These are phyloP conservation scores for Choloepus didactylus DNA, from an alignment of 2,797 vertebrate genomes.

Conservation along the genomic window DNA sequence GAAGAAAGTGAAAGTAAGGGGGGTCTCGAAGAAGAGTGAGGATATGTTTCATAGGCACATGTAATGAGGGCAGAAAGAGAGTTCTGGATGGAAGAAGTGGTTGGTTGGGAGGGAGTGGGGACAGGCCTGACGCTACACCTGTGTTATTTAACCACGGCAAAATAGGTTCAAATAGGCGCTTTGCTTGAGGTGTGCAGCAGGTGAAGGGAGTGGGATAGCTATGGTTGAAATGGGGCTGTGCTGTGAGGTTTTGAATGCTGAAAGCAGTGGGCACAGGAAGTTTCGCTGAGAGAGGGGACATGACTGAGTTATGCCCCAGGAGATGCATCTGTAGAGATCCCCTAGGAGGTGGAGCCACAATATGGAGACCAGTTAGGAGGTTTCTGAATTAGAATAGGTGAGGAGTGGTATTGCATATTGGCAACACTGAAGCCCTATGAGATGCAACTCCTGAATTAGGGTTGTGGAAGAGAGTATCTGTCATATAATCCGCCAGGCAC, in stretches of 20 bases:
- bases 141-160: background rate
- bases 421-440: background rate
- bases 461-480: background rate
- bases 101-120: background rate
- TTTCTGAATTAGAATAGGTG: background rate
- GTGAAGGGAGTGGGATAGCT: background rate
- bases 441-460: background rate
- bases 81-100: background rate
- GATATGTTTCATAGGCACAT: background rate
- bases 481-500: background rate
- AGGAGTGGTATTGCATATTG: background rate
- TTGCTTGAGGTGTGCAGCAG: background rate
- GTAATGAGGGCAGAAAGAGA: background rate
- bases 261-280: background rate
- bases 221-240: background rate
- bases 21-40: background rate
- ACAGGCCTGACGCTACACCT: background rate
- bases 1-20: background rate
- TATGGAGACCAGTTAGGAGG: background rate
- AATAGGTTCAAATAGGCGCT: background rate
- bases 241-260: background rate
- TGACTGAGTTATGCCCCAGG: background rate
- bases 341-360: background rate
- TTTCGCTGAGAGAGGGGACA: background rate
- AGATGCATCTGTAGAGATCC: background rate